Base-by-base conservation (phyloP, 2,113 vertebrate species). In the Lucifuga dentata region DNA sequence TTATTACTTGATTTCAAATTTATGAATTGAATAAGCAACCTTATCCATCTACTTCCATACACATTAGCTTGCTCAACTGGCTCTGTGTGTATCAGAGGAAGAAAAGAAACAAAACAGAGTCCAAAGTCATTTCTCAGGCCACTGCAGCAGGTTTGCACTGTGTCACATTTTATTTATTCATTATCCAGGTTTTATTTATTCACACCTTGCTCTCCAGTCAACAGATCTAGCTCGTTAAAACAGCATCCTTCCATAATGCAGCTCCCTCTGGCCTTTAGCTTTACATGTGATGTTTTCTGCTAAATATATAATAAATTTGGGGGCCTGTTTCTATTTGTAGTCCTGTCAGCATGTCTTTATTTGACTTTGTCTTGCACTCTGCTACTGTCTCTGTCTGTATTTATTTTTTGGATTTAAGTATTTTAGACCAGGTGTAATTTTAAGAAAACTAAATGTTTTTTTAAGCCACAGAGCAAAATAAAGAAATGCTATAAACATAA, bases 91-190 rank as follows among this genome's bases (percentile, higher is more conserved):
- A 5, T 33, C 36, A 29, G 52, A 17, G 36, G 39, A 62, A 45
- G 53, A 40, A 58, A 49, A 44, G n/a, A n/a, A n/a, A n/a, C n/a
- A n/a, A 21, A 49, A n/a, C 24, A 17, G 7, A 29, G 41, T 50
- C 15, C 5, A 2, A 45, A 44, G 6, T 36, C 45, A 32, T 32
- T 81, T 40, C 49, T 65, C 43, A 45, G 19, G 10, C n/a, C 45
- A 50, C 12, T 36, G 1, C 9, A 79, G 59, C 68, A 45, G 20
- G 16, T 0, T 40, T 40, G 20, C 20, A 45, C 24, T 45, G 43
- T 61, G 36, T 62, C 15, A 16, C 6, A 12, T 62, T 69, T 80
- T 60, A 72, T 59, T 79, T 74, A 82, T 77, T 87, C 69, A 74
- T 65, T 20, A 29, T 66, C 20, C 15, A 33, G 40, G 23, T 65